A percentile compares a stretch with the other conserved stretches of the same genome.
Evolutionary conservation across 2,113 vertebrate species (phyloP).

Genomic region (Formicarius rufipectus): DNA sequence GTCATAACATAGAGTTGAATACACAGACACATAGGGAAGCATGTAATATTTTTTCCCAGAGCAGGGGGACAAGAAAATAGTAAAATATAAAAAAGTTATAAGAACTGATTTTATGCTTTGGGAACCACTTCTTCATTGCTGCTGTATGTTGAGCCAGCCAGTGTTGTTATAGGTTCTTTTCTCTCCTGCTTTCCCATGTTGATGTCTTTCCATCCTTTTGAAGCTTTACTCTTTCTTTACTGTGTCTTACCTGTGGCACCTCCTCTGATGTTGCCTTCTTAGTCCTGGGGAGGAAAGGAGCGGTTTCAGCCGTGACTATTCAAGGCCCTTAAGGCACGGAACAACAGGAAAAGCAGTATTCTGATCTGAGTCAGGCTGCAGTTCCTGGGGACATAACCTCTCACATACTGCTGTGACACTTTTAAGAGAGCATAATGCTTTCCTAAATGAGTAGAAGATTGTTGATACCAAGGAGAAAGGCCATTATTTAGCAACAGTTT

Average conservation of each 20-base stretch:
- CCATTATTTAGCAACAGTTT: background rate
- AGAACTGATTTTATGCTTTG: background rate
- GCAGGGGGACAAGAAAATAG: rapidly evolving
- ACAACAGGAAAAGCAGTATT: background rate
- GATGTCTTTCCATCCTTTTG: background rate
- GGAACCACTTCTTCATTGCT: background rate
- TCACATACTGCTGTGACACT: background rate
- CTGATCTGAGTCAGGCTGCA: background rate
- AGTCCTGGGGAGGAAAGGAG: background rate
- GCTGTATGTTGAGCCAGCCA: background rate
- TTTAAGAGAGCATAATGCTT: background rate
- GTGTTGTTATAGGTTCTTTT: rapidly evolving
- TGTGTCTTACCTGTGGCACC: background rate
- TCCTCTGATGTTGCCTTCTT: background rate
- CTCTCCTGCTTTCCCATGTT: background rate
- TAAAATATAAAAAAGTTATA: background rate
- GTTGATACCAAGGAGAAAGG: background rate
- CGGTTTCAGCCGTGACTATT: background rate
- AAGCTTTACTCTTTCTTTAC: background rate
- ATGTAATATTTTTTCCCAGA: background rate
- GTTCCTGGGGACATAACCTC: background rate
- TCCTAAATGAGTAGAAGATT: background rate
- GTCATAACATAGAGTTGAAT: background rate
- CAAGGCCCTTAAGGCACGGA: background rate
- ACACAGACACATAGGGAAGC: background rate